Percentiles rank a stretch among this genome's conserved stretches.
Conservation (phyloP, 1,140 invertebrate genomes). For the Lordiphosa collinella region DNA sequence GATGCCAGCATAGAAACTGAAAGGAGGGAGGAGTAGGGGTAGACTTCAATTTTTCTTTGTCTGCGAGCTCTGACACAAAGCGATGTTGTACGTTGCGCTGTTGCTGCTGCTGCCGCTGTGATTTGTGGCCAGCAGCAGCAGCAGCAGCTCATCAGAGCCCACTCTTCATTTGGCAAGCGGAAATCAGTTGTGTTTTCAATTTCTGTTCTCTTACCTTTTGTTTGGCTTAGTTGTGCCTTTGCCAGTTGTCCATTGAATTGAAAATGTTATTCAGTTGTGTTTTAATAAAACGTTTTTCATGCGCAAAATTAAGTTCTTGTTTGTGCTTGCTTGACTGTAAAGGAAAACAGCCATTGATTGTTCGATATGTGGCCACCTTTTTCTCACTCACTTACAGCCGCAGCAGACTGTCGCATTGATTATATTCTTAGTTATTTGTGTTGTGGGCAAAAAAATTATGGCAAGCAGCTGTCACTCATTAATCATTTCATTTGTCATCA, state of each 20-base stretch:
- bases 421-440: conserved; percentile 17
- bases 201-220: conserved; percentile 7
- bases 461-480: conserved; percentile 45
- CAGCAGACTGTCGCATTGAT: conserved; percentile 19
- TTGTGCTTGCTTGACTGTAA: conserved; percentile 7
- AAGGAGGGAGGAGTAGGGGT: no score
- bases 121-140: conserved; percentile 5
- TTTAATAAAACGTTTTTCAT: conserved; percentile 57
- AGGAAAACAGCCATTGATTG: conserved; percentile 5
- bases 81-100: not conserved
- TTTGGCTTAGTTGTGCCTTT: not conserved
- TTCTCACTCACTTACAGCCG: not conserved
- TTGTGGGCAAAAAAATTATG: conserved; percentile 27
- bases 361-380: not conserved
- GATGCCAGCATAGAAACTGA: not conserved
- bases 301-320: conserved; percentile 46
- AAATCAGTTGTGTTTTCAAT: conserved; percentile 52
- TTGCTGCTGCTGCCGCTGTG: not conserved
- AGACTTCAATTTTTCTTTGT: conserved; percentile 18
- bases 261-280: conserved; percentile 39
- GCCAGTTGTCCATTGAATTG: conserved; percentile 22
- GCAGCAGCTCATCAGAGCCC: conserved; percentile 16
- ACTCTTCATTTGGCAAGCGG: conserved; percentile 13
- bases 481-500: conserved; percentile 63
- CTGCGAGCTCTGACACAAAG: not conserved